Percentiles rank a stretch among this genome's conserved stretches.
These are phyloP conservation scores for Thalassarche chlororhynchos DNA, from an alignment of 2,113 vertebrate genomes.

Conservation along the genomic window DNA sequence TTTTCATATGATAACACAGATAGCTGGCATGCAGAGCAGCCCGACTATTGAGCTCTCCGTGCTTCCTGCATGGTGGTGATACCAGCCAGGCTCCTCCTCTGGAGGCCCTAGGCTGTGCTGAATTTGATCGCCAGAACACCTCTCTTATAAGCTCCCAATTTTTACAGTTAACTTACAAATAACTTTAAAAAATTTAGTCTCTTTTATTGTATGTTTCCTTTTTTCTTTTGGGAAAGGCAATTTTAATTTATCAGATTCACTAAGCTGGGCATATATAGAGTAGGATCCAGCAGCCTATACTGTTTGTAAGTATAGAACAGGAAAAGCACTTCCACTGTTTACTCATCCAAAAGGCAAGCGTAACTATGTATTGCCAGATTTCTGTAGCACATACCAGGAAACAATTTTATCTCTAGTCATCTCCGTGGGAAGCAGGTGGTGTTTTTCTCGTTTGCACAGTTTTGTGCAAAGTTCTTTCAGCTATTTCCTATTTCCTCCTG, in stretches of 20 bases:
- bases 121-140: not conserved
- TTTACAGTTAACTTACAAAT: not conserved
- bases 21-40: not conserved
- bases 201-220: not conserved
- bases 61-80: not conserved
- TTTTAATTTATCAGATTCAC: not conserved
- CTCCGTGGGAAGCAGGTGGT: constrained; percentile 39
- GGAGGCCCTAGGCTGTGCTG: not conserved
- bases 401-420: not conserved
- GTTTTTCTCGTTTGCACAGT: not conserved
- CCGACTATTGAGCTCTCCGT: not conserved
- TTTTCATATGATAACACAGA: not conserved
- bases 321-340: not conserved
- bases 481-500: constrained; percentile 37
- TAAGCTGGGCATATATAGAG: not conserved
- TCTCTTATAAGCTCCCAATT: not conserved
- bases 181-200: not conserved
- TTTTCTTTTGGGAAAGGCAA: not conserved
- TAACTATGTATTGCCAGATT: not conserved
- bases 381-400: constrained; percentile 1
- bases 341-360: not conserved
- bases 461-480: not conserved
- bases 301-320: not conserved
- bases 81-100: not conserved
- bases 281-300: not conserved